Percentiles rank a stretch among this genome's conserved stretches.
Evolutionary conservation across 23 tunicate species (phyloP).

Genomic region (Styela plicata): DNA sequence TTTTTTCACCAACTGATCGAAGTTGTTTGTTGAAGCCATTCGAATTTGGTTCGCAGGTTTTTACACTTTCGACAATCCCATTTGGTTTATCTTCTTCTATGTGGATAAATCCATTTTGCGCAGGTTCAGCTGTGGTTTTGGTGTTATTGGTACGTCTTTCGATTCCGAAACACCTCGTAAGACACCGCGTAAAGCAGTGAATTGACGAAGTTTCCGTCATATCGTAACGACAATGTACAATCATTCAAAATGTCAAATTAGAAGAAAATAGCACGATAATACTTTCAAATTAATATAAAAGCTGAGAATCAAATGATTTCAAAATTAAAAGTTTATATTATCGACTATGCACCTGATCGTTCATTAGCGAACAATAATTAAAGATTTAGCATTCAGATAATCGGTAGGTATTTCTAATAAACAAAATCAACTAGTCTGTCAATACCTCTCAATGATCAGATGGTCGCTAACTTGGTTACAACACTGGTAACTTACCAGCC

Average conservation of each 20-base stretch:
- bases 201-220: conserved; percentile 10
- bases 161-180: conserved; percentile 4
- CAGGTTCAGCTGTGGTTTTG: background rate
- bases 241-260: background rate
- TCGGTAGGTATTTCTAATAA: no score
- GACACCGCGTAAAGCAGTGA: conserved; percentile 6
- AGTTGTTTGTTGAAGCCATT: background rate
- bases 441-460: no score
- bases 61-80: background rate
- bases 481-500: no score
- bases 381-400: no score
- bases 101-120: background rate
- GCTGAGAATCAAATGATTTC: no score
- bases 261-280: no score
- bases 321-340: no score
- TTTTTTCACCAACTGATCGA: background rate
- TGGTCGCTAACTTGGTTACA: no score
- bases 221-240: background rate
- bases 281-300: no score
- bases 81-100: background rate
- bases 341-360: no score
- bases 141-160: background rate
- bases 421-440: no score
- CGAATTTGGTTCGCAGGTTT: background rate
- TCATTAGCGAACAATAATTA: no score